phyloP scores from a whole-genome alignment of 2,113 vertebrate genomes.

The Calcarius ornatus region DNA sequence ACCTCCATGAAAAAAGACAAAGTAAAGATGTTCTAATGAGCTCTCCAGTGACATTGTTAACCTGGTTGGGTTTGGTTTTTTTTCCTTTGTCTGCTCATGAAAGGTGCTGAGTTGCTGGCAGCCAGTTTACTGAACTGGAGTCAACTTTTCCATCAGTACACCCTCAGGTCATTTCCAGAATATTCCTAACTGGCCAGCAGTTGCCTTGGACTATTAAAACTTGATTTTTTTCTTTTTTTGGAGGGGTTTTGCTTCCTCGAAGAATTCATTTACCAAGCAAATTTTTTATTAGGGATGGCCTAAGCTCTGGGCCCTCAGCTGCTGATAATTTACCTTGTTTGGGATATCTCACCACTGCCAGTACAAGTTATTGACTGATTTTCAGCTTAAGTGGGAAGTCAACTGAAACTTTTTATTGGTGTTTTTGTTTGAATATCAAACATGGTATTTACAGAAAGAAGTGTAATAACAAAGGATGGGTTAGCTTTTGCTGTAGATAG shows the following conservation, averaged over 20 bases:
- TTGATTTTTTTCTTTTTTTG: not conserved
- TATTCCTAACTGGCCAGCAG: not conserved
- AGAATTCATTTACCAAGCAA: not conserved
- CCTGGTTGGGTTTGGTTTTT: not conserved
- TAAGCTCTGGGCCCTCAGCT: not conserved
- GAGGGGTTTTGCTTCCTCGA: not conserved
- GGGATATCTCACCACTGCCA: not conserved
- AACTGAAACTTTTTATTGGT: not conserved
- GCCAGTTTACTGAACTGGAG: not conserved
- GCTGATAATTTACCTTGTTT: not conserved
- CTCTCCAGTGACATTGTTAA: slow-evolving; percentile 16
- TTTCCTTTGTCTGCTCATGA: not conserved
- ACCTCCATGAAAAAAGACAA: not conserved
- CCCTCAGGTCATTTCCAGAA: not conserved
- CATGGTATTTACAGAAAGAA: not conserved
- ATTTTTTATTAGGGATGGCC: not conserved
- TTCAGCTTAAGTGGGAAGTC: not conserved
- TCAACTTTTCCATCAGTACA: not conserved
- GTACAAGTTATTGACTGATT: not conserved
- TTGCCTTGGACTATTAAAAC: not conserved
- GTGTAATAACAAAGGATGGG: not conserved
- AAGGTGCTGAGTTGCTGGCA: not conserved
- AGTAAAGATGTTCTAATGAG: not conserved
- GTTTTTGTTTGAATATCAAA: not conserved
- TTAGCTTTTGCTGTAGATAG: not conserved